Conservation (phyloP, 2,888 invertebrate species). For the Rapana venosa region DNA sequence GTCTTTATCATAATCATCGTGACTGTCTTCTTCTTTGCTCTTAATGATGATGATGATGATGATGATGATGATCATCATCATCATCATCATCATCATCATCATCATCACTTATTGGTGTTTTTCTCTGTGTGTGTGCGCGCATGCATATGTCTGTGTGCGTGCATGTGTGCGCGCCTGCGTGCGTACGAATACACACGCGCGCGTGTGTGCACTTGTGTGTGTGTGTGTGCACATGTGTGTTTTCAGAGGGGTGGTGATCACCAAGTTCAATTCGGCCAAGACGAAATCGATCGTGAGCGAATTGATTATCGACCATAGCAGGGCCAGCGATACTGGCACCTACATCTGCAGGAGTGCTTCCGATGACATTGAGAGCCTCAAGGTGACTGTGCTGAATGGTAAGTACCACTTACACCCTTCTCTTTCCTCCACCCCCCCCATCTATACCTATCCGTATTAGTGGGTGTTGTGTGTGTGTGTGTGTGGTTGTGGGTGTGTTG, state of each 20-base stretch:
- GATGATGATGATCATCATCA: no score
- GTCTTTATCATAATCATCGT: no score
- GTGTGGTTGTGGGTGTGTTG: background rate
- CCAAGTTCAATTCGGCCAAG: conserved; percentile 49
- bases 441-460: background rate
- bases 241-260: conserved; percentile 50
- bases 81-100: no score
- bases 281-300: conserved; percentile 53
- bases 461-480: conserved; percentile 14
- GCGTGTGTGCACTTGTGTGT: background rate
- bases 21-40: no score
- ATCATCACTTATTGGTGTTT: background rate
- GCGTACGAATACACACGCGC: background rate
- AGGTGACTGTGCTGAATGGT: conserved; percentile 59
- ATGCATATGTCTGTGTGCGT: background rate
- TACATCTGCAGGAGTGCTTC: conserved; percentile 58
- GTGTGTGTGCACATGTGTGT: background rate
- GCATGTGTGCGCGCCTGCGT: background rate
- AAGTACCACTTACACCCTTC: conserved; percentile 40
- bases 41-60: no score
- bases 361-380: conserved; percentile 53
- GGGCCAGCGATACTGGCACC: conserved; percentile 53
- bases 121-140: background rate
- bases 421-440: background rate
- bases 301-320: conserved; percentile 55